Conservation (phyloP, 1,140 invertebrate genomes). For the Semibalanus balanoides region DNA sequence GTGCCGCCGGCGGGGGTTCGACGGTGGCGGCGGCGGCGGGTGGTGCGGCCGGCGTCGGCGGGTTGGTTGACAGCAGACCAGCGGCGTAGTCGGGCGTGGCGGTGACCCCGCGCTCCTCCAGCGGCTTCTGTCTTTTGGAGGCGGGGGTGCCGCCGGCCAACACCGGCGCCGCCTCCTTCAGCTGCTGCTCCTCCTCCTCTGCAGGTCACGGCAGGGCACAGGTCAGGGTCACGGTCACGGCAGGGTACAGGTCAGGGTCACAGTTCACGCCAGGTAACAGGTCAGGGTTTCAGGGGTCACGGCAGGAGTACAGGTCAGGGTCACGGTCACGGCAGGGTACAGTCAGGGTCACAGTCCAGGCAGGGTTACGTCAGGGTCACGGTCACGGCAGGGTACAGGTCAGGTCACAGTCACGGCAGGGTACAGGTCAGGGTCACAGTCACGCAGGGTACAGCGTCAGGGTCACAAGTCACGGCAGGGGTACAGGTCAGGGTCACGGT, state of each 20-base stretch:
- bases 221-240: background rate
- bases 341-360: too few species aligned
- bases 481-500: too few species aligned
- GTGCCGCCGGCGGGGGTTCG: slow-evolving; percentile 15
- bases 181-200: slow-evolving; percentile 10
- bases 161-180: background rate
- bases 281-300: too few species aligned
- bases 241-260: background rate
- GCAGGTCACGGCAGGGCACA: background rate
- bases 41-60: slow-evolving; percentile 27
- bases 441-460: too few species aligned
- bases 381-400: too few species aligned
- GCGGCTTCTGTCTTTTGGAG: background rate
- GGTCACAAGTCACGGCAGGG: too few species aligned
- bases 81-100: slow-evolving; percentile 62
- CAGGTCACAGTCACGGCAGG: too few species aligned
- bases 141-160: background rate
- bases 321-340: too few species aligned
- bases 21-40: slow-evolving; percentile 22
- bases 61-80: slow-evolving; percentile 40
- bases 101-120: slow-evolving; percentile 15
- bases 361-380: too few species aligned
- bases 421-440: too few species aligned
- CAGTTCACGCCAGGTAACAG: too few species aligned
- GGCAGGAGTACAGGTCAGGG: too few species aligned